Evolutionary conservation across 2,888 invertebrate genomes (phyloP).

Genomic region (Bedellia somnulentella): DNA sequence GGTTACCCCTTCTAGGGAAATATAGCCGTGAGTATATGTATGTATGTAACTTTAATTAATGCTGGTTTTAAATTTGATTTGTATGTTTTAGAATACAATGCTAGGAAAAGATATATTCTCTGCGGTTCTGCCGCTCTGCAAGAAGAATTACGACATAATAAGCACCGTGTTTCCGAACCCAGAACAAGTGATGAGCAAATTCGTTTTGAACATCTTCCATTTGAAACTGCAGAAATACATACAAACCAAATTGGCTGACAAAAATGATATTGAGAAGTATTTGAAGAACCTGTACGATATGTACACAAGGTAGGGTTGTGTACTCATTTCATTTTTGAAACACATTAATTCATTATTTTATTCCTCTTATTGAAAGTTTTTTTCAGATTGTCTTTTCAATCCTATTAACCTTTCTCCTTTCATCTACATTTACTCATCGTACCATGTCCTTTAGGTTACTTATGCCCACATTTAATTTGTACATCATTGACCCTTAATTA

Average conservation of each 20-base stretch:
- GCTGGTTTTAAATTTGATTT: too few relatives aligned
- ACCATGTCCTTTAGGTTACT: too few relatives aligned
- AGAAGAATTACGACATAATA: conserved; percentile 80
- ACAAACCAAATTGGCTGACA: conserved; percentile 77
- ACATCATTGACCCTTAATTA: too few relatives aligned
- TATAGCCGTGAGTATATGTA: too few relatives aligned
- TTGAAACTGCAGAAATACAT: conserved; percentile 86
- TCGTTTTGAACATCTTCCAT: conserved; percentile 94
- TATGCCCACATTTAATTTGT: too few relatives aligned
- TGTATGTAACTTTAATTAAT: too few relatives aligned
- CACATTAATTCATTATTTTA: too few relatives aligned
- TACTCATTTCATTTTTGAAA: conserved; percentile 3
- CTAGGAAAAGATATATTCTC: conserved; percentile 88
- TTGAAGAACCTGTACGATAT: conserved; percentile 85
- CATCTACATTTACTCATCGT: too few relatives aligned
- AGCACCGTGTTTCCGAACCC: conserved; percentile 92
- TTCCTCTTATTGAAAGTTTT: too few relatives aligned
- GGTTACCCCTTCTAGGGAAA: too few relatives aligned
- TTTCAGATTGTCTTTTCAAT: too few relatives aligned
- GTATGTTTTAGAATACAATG: conserved; percentile 71
- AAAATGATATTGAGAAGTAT: conserved; percentile 84
- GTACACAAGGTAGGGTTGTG: conserved; percentile 76
- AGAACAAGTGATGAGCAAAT: conserved; percentile 97
- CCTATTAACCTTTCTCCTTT: too few relatives aligned
- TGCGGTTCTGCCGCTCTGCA: conserved; percentile 87